Conservation (phyloP, 2,888 invertebrate species). For the Hydriomena furcata region DNA sequence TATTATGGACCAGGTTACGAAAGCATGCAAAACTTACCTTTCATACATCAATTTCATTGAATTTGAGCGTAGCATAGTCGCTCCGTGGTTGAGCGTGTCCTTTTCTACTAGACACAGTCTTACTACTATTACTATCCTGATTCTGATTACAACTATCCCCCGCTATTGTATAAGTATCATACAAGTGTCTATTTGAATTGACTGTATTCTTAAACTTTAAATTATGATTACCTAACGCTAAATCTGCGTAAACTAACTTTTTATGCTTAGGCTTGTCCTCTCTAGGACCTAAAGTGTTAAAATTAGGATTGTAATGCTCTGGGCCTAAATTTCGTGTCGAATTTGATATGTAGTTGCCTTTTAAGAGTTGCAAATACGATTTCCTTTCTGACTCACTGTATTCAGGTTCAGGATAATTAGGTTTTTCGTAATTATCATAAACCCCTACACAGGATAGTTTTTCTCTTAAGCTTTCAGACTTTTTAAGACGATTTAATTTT, state of each 20-base stretch:
- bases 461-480: conserved; percentile 78
- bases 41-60: conserved; percentile 81
- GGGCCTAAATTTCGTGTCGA: conserved; percentile 73
- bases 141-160: conserved; percentile 70
- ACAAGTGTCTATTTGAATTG: conserved; percentile 82
- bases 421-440: conserved; percentile 76
- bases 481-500: conserved; percentile 75
- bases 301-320: conserved; percentile 63
- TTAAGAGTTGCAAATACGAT: conserved; percentile 72
- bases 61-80: conserved; percentile 79
- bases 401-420: conserved; percentile 75
- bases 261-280: conserved; percentile 77
- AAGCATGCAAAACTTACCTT: conserved; percentile 59
- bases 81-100: conserved; percentile 66
- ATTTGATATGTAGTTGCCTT: conserved; percentile 80
- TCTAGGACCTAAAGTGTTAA: conserved; percentile 65
- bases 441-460: conserved; percentile 78
- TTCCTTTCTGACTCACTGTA: conserved; percentile 73
- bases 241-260: conserved; percentile 80
- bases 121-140: conserved; percentile 65
- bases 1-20: background rate
- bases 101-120: conserved; percentile 54
- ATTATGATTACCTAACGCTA: conserved; percentile 82
- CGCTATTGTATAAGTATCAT: conserved; percentile 78
- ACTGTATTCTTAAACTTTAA: conserved; percentile 83